Base-by-base conservation (phyloP, 2,888 invertebrate genomes). In the Halictus quadricinctus region DNA sequence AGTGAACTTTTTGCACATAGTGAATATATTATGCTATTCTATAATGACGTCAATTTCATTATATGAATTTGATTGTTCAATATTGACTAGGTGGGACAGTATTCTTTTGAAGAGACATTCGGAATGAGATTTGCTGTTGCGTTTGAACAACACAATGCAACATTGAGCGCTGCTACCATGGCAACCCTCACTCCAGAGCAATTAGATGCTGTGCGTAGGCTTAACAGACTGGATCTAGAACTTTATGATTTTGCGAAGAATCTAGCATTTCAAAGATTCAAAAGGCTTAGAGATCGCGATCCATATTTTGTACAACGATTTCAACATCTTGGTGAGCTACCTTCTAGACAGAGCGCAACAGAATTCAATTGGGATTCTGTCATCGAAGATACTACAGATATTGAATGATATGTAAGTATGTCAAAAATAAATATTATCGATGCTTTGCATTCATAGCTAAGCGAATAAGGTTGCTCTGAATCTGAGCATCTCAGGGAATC, bases 61-160 rank as follows among this genome's bases (percentile, higher is more conserved):
- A 21, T 18, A 36, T 29, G 60, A 72, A 46, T 21, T 36, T 15
- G 13, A 60, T 69, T 18, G 13, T 73, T 60, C 58, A 3, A 72
- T 46, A 72, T 76, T 25, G 29, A 78, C 58, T 66, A 97, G 97
- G 96, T 97, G 93, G 97, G 98, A 48, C 98, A 98, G 94, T 98
- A 98, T 95, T 97, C 99, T 90, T 99, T 99, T 94, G 99, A 99
- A 94, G 98, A 98, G 95, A 98, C 98, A 25, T 99, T 99, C 94
- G 98, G 98, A 94, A 96, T 99, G 92, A 96, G 98, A 86, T 98
- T 98, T 95, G 97, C 97, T 85, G 97, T 98, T 91, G 97, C 98
- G 77, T 98, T 99, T 95, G 97, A 97, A 92, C 99, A 99, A 95
- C 98, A 98, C 95, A 98, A 99, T 95, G 97, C 97, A 83, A 98